These are phyloP conservation scores for Eulimnadia texana DNA, from an alignment of 1,140 invertebrate species.

Conservation along the genomic window DNA sequence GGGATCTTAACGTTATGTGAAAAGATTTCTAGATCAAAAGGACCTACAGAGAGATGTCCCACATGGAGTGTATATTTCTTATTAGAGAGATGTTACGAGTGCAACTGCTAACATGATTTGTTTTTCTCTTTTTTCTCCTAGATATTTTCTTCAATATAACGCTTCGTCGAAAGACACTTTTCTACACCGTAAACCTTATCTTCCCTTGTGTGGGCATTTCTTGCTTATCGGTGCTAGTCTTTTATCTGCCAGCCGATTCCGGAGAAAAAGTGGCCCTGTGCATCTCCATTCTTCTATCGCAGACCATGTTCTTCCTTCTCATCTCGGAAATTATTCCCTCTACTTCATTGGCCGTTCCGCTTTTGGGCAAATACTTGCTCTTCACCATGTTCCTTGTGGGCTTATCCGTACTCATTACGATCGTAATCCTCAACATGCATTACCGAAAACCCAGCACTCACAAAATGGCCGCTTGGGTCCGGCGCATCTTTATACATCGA, in stretches of 20 bases:
- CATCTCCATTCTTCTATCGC: slow-evolving; percentile 94
- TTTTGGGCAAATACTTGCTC: slow-evolving; percentile 93
- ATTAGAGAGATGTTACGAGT: too few relatives aligned
- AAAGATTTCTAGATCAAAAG: too few relatives aligned
- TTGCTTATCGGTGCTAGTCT: slow-evolving; percentile 80
- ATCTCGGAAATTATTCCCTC: slow-evolving; percentile 98
- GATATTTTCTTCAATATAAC: slow-evolving; percentile 99
- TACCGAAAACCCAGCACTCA: slow-evolving; percentile 97
- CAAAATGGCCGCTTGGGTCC: slow-evolving; percentile 84
- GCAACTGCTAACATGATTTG: too few relatives aligned
- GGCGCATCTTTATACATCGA: slow-evolving; percentile 70
- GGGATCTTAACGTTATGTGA: too few relatives aligned
- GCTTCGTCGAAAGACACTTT: slow-evolving; percentile 79
- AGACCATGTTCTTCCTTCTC: slow-evolving; percentile 98
- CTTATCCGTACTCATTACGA: slow-evolving; percentile 90
- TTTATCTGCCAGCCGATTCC: slow-evolving; percentile 95
- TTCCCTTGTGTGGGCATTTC: slow-evolving; percentile 87
- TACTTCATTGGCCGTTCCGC: slow-evolving; percentile 86
- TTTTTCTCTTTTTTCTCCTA: slow-evolving; percentile 35
- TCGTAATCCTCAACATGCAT: slow-evolving; percentile 96
- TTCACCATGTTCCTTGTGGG: slow-evolving; percentile 98
- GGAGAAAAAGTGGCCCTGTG: slow-evolving; percentile 97
- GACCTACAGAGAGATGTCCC: too few relatives aligned
- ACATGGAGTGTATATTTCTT: too few relatives aligned
- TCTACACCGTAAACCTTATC: slow-evolving; percentile 92